Conservation (phyloP, 2,888 invertebrate genomes). For the Ceratothoa steindachneri region DNA sequence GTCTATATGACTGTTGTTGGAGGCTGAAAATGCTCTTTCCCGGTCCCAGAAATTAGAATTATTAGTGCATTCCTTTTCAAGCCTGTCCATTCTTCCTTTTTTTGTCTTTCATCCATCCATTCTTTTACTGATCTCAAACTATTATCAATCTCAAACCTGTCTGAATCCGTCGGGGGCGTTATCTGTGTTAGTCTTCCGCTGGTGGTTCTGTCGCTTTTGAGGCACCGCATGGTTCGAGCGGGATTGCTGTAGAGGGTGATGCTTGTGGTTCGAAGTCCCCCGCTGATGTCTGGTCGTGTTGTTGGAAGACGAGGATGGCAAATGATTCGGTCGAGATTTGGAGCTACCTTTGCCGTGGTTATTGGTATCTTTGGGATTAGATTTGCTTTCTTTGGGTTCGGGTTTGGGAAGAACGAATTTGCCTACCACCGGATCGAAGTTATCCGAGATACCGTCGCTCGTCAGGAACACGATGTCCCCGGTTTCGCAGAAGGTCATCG, state of each 20-base stretch:
- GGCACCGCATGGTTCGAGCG: not conserved
- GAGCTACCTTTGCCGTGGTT: not conserved
- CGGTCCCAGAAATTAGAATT: no score
- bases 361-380: slow-evolving; percentile 4
- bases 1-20: no score
- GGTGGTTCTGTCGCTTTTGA: no score
- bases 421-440: slow-evolving; percentile 86
- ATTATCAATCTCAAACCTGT: no score
- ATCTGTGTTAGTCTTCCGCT: not conserved
- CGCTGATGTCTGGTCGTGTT: not conserved
- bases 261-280: not conserved
- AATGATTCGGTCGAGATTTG: not conserved
- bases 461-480: slow-evolving; percentile 82
- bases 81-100: no score
- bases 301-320: not conserved
- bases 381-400: slow-evolving; percentile 27
- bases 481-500: slow-evolving; percentile 68
- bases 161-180: not conserved
- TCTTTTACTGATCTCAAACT: no score
- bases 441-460: slow-evolving; percentile 85
- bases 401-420: slow-evolving; percentile 64
- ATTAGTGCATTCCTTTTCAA: no score
- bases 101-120: no score
- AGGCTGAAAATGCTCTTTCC: no score
- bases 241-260: not conserved